Evolutionary conservation across 2,888 invertebrate species (phyloP).

Genomic region (Copidosoma aretas): DNA sequence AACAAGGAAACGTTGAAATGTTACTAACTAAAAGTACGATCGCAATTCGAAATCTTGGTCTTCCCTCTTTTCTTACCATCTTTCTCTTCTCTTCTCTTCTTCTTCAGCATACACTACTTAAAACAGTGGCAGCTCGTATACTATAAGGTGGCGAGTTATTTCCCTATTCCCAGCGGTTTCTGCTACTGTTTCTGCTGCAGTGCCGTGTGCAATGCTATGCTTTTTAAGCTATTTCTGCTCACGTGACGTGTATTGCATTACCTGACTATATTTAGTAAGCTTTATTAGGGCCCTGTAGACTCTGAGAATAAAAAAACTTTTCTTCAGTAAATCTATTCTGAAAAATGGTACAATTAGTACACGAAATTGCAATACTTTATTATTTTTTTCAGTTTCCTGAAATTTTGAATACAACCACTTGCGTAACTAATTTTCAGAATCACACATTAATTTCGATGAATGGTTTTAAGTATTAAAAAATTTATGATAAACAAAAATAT

Average conservation of each 20-base stretch:
- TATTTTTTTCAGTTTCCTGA: neutral
- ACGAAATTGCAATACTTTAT: neutral
- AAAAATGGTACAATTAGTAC: neutral
- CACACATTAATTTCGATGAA: too few species aligned
- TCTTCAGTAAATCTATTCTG: neutral
- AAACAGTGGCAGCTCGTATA: neutral
- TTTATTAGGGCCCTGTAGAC: constrained; percentile 38
- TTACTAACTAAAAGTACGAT: neutral
- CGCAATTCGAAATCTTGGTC: neutral
- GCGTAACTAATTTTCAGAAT: too few species aligned
- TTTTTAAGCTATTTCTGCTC: constrained; percentile 66
- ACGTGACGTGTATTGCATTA: constrained; percentile 67
- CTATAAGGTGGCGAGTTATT: constrained; percentile 25
- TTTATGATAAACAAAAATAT: too few species aligned
- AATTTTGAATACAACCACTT: neutral
- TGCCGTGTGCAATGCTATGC: constrained; percentile 67
- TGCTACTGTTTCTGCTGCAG: constrained; percentile 38
- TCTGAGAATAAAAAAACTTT: constrained; percentile 25
- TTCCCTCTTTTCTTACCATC: neutral
- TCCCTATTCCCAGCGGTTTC: constrained; percentile 9
- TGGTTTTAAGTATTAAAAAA: too few species aligned
- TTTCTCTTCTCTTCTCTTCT: neutral
- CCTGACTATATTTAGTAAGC: constrained; percentile 66
- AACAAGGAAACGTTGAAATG: too few species aligned
- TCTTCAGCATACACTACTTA: neutral